Evolutionary conservation across 2,888 invertebrate species (phyloP).

Genomic region (Eupithecia abbreviata): DNA sequence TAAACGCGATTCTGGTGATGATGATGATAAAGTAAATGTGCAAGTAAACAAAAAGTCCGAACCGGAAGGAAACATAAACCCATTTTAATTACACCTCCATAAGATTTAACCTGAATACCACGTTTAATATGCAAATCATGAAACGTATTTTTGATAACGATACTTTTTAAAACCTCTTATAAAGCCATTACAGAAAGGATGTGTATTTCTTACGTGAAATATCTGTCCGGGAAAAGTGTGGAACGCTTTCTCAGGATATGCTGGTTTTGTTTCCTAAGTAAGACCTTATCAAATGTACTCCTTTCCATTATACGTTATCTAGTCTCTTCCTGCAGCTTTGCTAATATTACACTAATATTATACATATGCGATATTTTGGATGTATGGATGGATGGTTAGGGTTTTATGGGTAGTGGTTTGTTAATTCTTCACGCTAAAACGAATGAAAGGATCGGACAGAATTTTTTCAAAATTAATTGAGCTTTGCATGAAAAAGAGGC

Average conservation of each 20-base stretch:
- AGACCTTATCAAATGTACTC: neutral
- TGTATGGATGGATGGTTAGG: too few relatives aligned
- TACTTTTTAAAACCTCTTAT: conserved; percentile 14
- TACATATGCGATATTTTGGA: too few relatives aligned
- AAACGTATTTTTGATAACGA: conserved; percentile 5
- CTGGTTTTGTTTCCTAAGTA: neutral
- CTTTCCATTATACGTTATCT: neutral
- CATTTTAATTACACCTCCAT: conserved; percentile 11
- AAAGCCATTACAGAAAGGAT: conserved; percentile 19
- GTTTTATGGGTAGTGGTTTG: too few relatives aligned
- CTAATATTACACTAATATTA: neutral
- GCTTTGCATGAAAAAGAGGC: too few relatives aligned
- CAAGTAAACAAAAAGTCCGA: neutral
- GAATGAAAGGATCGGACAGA: too few relatives aligned
- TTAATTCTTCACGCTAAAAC: too few relatives aligned
- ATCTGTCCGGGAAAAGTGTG: conserved; percentile 7
- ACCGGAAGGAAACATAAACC: conserved; percentile 28
- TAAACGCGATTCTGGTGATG: neutral
- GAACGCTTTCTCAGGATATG: conserved; percentile 7
- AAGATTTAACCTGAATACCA: conserved; percentile 23
- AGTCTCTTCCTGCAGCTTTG: neutral
- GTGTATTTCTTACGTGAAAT: conserved; percentile 5
- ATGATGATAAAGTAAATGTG: neutral
- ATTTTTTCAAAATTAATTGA: too few relatives aligned
- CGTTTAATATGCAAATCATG: conserved; percentile 28